Evolutionary conservation across 2,888 invertebrate genomes (phyloP), one percentile per base, ranked within the genome.

Genomic region (Agrotis ipsilon): DNA sequence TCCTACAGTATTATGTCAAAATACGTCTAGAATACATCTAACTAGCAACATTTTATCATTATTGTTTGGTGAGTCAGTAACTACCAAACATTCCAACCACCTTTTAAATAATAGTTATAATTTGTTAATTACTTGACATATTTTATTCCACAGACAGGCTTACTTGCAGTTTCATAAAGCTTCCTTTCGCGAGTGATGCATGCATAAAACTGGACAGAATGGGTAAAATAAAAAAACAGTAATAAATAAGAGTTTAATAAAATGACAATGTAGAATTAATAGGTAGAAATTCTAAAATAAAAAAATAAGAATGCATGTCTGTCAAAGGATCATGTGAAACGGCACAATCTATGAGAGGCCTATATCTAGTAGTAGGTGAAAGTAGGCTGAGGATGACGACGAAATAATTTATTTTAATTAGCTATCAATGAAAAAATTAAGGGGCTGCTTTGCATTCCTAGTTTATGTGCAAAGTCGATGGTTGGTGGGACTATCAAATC

Each of bases 1-100:
- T n/a, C n/a, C n/a, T 52, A 67, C 24, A 63, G 32, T 27, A 58
- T 39, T 51, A 59, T 54, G 11, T 57, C 45, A 14, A 72, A 72
- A 61, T 74, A 75, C 48, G 19, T 70, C 71, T 74, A 74, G 49
- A 19, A 73, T 60, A 61, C 49, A 24, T 49, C 58, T 52, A 68
- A 21, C 58, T 66, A 72, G n/a, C 16, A 46, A 43, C 46, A 27
- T 16, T 69, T 46, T 48, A 51, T 46, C 68, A 9, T 32, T n/a
- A 32, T 18, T n/a, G 27, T 57, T 57, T 39, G 21, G 32, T 13
- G n/a, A 43, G 18, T n/a, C 45, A 54, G 52, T 67, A 45, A 64
- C 27, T 19, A 68, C 45, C 45, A 32, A 52, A 67, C 18, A 27
- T 43, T 67, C 14, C 24, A n/a, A 63, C 19, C 18, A 18, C 19